Evolutionary conservation across 1,140 invertebrate species (phyloP).

Genomic region (Neuroterus valhalla): DNA sequence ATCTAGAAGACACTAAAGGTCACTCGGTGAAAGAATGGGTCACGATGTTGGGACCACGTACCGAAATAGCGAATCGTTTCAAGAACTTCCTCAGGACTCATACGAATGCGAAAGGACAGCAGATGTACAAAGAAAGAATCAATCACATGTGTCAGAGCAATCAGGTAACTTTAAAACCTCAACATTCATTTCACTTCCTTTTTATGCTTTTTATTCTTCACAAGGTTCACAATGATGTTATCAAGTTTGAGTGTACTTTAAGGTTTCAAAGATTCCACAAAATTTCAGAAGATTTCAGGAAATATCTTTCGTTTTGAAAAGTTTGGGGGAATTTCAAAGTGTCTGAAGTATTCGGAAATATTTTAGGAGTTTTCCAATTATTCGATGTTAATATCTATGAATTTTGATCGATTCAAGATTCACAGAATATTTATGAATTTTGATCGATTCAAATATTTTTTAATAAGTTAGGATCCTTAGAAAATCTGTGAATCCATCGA

Average conservation of each 20-base stretch:
- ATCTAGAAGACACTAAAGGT: conserved; percentile 96
- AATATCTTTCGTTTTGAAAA: background rate
- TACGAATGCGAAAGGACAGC: conserved; percentile 90
- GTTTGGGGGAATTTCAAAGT: too few species aligned
- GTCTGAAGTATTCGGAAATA: too few species aligned
- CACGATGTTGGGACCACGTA: conserved; percentile 94
- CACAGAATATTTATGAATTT: too few species aligned
- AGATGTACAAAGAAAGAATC: conserved; percentile 95
- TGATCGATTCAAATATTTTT: too few species aligned
- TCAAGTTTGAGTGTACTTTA: too few species aligned
- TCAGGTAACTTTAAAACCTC: conserved; percentile 71
- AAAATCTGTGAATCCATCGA: too few species aligned
- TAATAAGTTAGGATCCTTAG: too few species aligned
- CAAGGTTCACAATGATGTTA: too few species aligned
- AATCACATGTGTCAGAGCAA: conserved; percentile 96
- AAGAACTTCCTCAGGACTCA: conserved; percentile 96
- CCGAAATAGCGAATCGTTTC: conserved; percentile 97
- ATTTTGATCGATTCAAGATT: too few species aligned
- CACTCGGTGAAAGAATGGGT: conserved; percentile 97
- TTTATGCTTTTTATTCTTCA: too few species aligned
- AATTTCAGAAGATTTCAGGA: background rate
- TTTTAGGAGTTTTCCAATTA: too few species aligned
- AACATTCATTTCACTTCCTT: background rate
- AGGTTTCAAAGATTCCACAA: background rate
- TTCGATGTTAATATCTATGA: too few species aligned